Base-by-base conservation (phyloP, 2,113 vertebrate genomes). In the Plectropomus leopardus region DNA sequence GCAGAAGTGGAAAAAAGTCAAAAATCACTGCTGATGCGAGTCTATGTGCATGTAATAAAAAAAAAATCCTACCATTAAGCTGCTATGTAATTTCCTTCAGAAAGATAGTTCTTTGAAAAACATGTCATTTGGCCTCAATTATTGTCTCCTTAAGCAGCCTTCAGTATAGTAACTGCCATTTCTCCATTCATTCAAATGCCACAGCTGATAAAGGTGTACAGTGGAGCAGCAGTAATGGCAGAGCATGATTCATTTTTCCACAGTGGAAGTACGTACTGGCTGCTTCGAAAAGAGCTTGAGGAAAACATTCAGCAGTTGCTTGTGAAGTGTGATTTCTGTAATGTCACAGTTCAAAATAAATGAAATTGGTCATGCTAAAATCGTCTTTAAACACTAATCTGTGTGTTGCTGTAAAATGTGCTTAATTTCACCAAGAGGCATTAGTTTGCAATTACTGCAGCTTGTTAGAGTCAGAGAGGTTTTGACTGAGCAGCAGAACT, bases 211-310 rank as follows among this genome's bases (percentile, higher is more conserved):
- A 76, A 79, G 47, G 59, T 78, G 77, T 64, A 61, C 71, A 36
- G 54, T 44, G 80, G 74, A 84, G 72, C 67, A 40, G 70, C 79
- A 50, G 64, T 86, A 88, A 88, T 80, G 72, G 77, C 63, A 54
- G 45, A 69, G 83, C 87, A 86, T 78, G 54, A 81, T 78, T 83
- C n/a, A 57, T 86, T 82, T 48, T 77, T 78, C 65, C 34, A 75
- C 66, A 67, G 15, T 47, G 28, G 32, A 51, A 73, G 68, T 42
- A 78, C 26, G 26, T 42, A 78, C 26, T 23, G 51, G 7, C n/a
- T 65, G 34, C 59, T 26, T 61, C 40, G 30, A 7, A 45, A 79
- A 71, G 45, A 72, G 83, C 66, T 82, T 3, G 57, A 69, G 76
- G 71, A 79, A 78, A 85, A 79, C 47, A 71, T 71, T 81, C 57